These are phyloP conservation scores for Fregetta grallaria DNA, from an alignment of 2,113 vertebrate genomes.

Conservation along the genomic window DNA sequence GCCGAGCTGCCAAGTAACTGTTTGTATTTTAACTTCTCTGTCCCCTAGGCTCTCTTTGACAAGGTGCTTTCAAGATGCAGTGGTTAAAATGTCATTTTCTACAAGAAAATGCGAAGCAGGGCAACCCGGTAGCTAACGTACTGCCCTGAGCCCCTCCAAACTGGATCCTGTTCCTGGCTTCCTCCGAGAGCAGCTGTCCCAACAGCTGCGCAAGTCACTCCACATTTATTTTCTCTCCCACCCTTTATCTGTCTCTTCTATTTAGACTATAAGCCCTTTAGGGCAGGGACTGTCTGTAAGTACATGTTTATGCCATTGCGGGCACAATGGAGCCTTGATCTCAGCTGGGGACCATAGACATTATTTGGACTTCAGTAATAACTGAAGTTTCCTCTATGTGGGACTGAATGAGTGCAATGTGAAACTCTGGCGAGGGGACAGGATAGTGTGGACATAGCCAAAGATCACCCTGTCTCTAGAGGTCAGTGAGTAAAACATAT, in stretches of 20 bases:
- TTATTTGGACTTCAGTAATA: background rate
- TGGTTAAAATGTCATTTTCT: background rate
- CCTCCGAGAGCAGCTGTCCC: conserved; percentile 22
- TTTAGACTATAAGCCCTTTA: conserved; percentile 6
- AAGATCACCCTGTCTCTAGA: background rate
- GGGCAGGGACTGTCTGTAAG: conserved; percentile 9
- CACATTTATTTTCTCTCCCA: conserved; percentile 29
- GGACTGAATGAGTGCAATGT: background rate
- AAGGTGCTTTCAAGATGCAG: background rate
- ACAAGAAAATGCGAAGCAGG: background rate
- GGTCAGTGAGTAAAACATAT: background rate
- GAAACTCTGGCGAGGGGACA: background rate
- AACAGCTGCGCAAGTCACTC: conserved; percentile 30
- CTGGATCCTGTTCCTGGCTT: background rate
- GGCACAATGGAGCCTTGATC: conserved; percentile 50
- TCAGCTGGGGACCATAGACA: background rate
- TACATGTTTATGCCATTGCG: background rate
- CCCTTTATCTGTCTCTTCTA: conserved; percentile 13
- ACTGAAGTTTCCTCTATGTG: background rate
- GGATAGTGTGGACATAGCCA: background rate
- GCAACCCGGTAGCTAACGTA: background rate
- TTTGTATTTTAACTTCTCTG: background rate
- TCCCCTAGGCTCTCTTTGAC: background rate
- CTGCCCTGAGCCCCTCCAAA: background rate
- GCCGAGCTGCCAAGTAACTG: background rate